A percentile compares a stretch with the other conserved stretches of the same genome.
Evolutionary conservation across 2,797 vertebrate species (phyloP).

Genomic region (Pteronotus mesoamericanus): DNA sequence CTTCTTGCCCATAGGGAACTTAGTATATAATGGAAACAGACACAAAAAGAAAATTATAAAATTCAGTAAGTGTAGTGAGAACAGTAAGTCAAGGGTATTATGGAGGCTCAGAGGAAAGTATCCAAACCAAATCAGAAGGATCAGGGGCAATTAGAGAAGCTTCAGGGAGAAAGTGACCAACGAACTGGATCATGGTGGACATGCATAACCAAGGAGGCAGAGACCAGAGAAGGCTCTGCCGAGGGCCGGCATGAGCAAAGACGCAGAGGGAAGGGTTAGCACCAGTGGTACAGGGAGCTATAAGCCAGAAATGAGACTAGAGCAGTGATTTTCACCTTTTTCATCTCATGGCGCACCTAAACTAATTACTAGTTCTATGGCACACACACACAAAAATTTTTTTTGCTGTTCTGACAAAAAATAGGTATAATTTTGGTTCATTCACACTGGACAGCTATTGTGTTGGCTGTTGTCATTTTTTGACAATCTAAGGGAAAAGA

Average conservation of each 20-base stretch:
- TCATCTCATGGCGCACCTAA: not conserved
- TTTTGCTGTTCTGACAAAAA: not conserved
- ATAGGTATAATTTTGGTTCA: not conserved
- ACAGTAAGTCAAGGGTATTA: not conserved
- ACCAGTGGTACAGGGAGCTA: not conserved
- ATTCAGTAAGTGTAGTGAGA: not conserved
- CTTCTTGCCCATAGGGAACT: not conserved
- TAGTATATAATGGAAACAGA: not conserved
- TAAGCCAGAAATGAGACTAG: not conserved
- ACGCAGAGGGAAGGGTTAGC: too few species aligned
- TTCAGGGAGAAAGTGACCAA: not conserved
- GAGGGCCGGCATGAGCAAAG: too few species aligned
- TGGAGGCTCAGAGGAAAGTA: not conserved
- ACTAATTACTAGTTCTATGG: not conserved
- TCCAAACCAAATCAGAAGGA: not conserved
- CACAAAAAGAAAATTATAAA: not conserved
- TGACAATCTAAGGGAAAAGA: not conserved
- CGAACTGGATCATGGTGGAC: not conserved
- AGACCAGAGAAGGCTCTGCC: not conserved
- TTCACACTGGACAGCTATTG: not conserved
- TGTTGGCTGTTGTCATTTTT: not conserved
- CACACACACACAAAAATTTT: not conserved
- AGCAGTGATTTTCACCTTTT: not conserved
- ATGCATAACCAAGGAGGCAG: not conserved
- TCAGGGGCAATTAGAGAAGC: not conserved